phyloP scores from a whole-genome alignment of 2,113 vertebrate species.

The Bombycilla garrulus region DNA sequence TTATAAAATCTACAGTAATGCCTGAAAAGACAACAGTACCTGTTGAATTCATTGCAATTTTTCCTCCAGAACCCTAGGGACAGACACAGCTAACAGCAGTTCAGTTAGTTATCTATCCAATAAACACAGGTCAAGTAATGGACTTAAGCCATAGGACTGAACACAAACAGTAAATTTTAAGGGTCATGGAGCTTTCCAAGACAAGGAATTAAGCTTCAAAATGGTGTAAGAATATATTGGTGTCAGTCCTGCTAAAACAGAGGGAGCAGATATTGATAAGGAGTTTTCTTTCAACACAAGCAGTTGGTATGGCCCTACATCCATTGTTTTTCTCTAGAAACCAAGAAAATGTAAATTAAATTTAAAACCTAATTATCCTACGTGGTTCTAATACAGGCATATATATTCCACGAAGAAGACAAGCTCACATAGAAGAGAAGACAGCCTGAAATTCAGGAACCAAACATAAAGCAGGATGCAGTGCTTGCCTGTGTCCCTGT shows the following conservation, averaged over 20 bases:
- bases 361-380: background rate
- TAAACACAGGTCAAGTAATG: background rate
- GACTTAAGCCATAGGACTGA: background rate
- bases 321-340: background rate
- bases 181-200: background rate
- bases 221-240: background rate
- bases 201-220: background rate
- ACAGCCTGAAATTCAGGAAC: background rate
- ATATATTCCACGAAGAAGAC: background rate
- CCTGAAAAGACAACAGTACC: background rate
- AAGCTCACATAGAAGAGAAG: background rate
- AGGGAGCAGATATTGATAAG: background rate
- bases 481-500: background rate
- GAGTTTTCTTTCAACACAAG: background rate
- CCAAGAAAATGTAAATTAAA: background rate
- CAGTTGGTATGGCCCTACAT: background rate
- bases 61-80: background rate
- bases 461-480: background rate
- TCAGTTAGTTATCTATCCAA: background rate
- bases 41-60: background rate
- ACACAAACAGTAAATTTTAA: background rate
- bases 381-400: background rate
- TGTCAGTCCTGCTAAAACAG: background rate
- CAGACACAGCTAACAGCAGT: background rate
- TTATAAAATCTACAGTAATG: background rate